Percentiles rank a stretch among this genome's conserved stretches.
Conservation (phyloP, 2,113 vertebrate species). For the Fulica atra region DNA sequence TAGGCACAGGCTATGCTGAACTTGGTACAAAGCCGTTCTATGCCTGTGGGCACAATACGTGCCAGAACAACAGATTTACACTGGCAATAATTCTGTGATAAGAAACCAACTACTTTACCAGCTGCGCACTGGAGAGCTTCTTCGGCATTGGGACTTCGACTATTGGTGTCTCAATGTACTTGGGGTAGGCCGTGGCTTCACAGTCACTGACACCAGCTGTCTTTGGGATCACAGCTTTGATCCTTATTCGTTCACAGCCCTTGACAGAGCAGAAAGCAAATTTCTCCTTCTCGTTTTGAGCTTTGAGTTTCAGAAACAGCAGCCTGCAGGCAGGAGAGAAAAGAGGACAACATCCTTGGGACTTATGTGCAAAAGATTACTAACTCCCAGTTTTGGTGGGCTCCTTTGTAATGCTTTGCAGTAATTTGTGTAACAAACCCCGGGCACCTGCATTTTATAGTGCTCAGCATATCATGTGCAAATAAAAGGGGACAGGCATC, state of each 20-base stretch:
- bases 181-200: constrained; percentile 85
- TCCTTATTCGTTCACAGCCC: constrained; percentile 92
- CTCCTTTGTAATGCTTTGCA: neutral
- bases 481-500: neutral
- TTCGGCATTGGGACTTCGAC: constrained; percentile 93
- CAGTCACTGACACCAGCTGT: constrained; percentile 86
- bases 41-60: neutral
- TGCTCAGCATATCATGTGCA: neutral
- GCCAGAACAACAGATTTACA: neutral
- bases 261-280: constrained; percentile 93
- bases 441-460: rapidly evolving
- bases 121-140: constrained; percentile 75
- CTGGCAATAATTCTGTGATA: neutral
- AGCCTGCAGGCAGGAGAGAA: constrained; percentile 74
- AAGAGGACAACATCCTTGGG: neutral
- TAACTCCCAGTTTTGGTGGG: neutral
- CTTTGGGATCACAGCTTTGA: constrained; percentile 87
- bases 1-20: neutral
- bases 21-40: neutral
- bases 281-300: constrained; percentile 85
- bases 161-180: constrained; percentile 81
- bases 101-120: constrained; percentile 78
- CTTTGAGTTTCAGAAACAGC: constrained; percentile 90
- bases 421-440: neutral
- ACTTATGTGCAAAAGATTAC: neutral